Evolutionary conservation across 2,888 invertebrate genomes (phyloP).

Genomic region (Ditula angustiorana): DNA sequence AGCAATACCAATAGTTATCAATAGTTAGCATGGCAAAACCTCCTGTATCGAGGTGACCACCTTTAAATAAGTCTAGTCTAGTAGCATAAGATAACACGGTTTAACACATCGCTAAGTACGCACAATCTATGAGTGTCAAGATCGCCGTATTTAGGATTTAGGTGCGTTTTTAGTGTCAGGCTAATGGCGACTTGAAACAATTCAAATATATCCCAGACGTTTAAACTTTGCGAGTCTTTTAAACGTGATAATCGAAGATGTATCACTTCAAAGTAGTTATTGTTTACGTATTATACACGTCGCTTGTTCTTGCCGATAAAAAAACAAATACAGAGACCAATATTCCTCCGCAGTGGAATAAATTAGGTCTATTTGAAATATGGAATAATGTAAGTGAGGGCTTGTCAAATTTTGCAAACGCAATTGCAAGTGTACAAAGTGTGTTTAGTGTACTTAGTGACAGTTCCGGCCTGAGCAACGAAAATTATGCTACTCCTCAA

Average conservation of each 20-base stretch:
- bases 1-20: no score
- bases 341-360: background rate
- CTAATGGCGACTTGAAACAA: conserved; percentile 13
- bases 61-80: no score
- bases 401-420: conserved; percentile 33
- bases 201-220: conserved; percentile 33
- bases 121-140: conserved; percentile 33
- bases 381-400: conserved; percentile 36
- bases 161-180: conserved; percentile 16
- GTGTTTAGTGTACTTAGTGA: conserved; percentile 39
- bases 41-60: no score
- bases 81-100: background rate
- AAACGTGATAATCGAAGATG: conserved; percentile 17
- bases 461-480: conserved; percentile 4
- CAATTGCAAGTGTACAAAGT: conserved; percentile 40
- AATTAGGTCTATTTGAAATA: conserved; percentile 6
- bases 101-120: background rate
- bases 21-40: no score
- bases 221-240: background rate
- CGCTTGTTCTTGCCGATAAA: background rate
- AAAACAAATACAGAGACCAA: background rate
- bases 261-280: conserved; percentile 10
- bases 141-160: conserved; percentile 16
- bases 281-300: background rate
- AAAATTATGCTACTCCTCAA: conserved; percentile 43